Conservation (phyloP, 2,888 invertebrate species). For the Steinernema carpocapsae region DNA sequence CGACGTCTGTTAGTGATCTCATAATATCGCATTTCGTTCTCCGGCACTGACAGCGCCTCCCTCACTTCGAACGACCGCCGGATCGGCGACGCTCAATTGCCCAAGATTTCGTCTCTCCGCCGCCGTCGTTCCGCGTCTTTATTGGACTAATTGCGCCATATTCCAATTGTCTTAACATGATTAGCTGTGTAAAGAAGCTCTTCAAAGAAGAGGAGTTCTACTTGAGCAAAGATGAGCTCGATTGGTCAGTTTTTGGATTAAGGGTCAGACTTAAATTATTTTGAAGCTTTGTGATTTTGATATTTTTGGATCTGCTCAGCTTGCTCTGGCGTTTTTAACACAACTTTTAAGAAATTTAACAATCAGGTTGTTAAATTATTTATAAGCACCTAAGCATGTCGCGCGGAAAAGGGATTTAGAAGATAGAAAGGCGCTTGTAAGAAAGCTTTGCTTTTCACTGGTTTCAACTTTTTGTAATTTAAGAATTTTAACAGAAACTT, state of each 20-base stretch:
- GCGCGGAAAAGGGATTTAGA: no score
- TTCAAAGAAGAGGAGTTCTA: conserved; percentile 46
- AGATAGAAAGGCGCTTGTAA: no score
- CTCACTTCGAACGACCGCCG: background rate
- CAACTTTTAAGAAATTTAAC: no score
- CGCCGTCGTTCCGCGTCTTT: background rate
- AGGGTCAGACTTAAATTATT: background rate
- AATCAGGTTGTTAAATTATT: no score
- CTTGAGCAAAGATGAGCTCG: conserved; percentile 60
- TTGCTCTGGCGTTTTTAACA: no score
- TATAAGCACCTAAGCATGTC: no score
- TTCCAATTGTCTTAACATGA: conserved; percentile 4
- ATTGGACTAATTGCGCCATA: conserved; percentile 17
- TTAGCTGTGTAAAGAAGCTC: conserved; percentile 36
- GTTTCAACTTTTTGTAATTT: no score
- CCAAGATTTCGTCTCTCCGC: background rate
- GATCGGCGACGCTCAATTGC: conserved; percentile 12
- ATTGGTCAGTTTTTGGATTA: conserved; percentile 48
- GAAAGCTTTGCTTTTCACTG: no score
- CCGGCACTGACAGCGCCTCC: conserved; percentile 29
- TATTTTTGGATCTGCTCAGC: no score
- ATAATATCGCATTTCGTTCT: conserved; percentile 27
- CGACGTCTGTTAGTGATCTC: conserved; percentile 35
- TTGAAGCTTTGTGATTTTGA: background rate
- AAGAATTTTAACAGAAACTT: no score